These are phyloP conservation scores for Rhabditoides inermis DNA, from an alignment of 2,888 invertebrate species.

Conservation along the genomic window DNA sequence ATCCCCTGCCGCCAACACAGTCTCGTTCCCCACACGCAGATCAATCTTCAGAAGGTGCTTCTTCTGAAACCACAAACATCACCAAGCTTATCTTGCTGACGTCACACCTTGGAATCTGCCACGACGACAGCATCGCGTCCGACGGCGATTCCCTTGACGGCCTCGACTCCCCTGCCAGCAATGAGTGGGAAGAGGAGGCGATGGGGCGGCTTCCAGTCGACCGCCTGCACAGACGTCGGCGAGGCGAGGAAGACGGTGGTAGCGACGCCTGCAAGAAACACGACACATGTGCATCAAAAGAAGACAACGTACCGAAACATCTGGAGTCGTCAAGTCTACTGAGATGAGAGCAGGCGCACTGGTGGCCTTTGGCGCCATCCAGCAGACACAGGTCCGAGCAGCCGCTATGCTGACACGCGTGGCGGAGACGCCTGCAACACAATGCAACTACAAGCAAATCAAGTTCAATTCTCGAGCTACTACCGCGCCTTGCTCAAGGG, in stretches of 20 bases:
- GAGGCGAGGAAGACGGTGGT: constrained; percentile 18
- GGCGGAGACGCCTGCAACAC: constrained; percentile 53
- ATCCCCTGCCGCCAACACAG: too few relatives aligned
- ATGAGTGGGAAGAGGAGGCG: constrained; percentile 71
- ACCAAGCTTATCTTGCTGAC: too few relatives aligned
- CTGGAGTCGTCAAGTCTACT: constrained; percentile 65
- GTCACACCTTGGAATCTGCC: too few relatives aligned
- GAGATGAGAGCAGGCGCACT: constrained; percentile 78
- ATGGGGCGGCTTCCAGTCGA: constrained; percentile 69
- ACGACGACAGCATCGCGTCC: too few relatives aligned
- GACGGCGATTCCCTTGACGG: too few relatives aligned
- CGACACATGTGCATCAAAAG: too few relatives aligned
- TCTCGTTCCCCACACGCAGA: too few relatives aligned
- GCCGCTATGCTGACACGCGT: constrained; percentile 59
- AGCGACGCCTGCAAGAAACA: constrained; percentile 12
- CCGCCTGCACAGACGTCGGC: constrained; percentile 65
- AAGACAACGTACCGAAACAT: background rate
- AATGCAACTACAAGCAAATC: background rate
- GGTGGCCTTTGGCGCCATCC: constrained; percentile 62
- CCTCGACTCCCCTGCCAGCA: constrained; percentile 58
- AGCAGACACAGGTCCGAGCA: constrained; percentile 77
- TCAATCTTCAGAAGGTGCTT: too few relatives aligned
- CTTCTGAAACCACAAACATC: too few relatives aligned
- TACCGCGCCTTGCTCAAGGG: constrained; percentile 9
- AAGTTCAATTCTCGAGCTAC: background rate